phyloP scores from a whole-genome alignment of 2,888 invertebrate genomes.

The Periphyllus acericola region DNA sequence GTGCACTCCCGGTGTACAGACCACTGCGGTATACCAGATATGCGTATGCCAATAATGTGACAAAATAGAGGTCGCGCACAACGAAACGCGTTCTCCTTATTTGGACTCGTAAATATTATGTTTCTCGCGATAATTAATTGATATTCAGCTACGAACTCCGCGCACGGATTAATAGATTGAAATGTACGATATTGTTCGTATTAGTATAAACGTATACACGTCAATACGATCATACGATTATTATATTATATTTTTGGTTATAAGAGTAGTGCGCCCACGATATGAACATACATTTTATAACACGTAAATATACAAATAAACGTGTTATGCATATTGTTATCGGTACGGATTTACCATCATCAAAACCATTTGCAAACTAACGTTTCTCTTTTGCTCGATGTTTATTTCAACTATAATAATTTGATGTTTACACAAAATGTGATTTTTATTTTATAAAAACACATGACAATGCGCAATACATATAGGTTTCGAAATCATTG shows the following conservation, averaged over 20 bases:
- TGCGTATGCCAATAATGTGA: slow-evolving; percentile 8
- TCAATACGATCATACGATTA: background rate
- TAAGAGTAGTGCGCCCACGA: background rate
- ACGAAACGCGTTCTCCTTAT: background rate
- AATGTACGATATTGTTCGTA: background rate
- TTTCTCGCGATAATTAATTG: background rate
- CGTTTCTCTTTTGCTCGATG: no score
- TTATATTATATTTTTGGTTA: background rate
- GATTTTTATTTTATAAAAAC: no score
- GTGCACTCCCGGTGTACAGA: no score
- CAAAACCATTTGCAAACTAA: no score
- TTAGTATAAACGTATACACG: background rate
- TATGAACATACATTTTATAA: background rate
- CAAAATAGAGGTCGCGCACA: slow-evolving; percentile 29
- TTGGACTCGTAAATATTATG: slow-evolving; percentile 15
- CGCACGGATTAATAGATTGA: background rate
- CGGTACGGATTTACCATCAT: no score
- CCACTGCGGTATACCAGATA: background rate
- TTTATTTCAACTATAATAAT: no score
- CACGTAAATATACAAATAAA: no score
- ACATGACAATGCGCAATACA: no score
- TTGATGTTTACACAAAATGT: no score
- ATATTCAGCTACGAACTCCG: background rate
- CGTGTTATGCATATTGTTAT: no score
- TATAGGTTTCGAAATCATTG: no score